Conservation (phyloP, 2,888 invertebrate genomes). For the Xylocampa areola region DNA sequence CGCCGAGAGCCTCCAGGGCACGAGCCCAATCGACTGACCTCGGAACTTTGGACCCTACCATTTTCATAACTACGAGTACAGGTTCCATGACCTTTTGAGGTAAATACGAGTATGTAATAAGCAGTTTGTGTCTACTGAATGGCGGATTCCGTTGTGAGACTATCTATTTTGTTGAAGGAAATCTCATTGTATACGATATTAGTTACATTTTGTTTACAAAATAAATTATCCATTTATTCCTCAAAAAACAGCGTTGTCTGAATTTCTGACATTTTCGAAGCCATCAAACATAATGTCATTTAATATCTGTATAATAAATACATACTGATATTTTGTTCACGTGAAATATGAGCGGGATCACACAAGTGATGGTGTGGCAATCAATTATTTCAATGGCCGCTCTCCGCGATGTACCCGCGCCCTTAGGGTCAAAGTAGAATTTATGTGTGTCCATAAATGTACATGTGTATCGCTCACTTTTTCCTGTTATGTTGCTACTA, state of each 20-base stretch:
- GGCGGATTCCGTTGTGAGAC: neutral
- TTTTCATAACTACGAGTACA: slow-evolving; percentile 15
- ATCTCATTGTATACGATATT: too few relatives aligned
- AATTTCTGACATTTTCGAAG: too few relatives aligned
- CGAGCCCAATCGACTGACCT: slow-evolving; percentile 24
- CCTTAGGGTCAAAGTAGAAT: slow-evolving; percentile 20
- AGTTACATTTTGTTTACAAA: too few relatives aligned
- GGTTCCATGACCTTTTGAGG: slow-evolving; percentile 24
- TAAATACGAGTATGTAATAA: slow-evolving; percentile 13
- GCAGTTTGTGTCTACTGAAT: neutral
- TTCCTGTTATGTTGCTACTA: slow-evolving; percentile 15
- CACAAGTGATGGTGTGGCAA: slow-evolving; percentile 23
- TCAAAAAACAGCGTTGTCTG: too few relatives aligned
- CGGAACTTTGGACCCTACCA: slow-evolving; percentile 9
- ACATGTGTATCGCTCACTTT: slow-evolving; percentile 25
- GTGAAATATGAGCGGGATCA: slow-evolving; percentile 36
- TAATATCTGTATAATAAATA: too few relatives aligned
- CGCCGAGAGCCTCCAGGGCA: slow-evolving; percentile 8
- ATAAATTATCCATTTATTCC: too few relatives aligned
- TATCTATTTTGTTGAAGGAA: too few relatives aligned
- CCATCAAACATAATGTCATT: too few relatives aligned
- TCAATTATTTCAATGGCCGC: slow-evolving; percentile 57
- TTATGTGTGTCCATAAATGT: slow-evolving; percentile 33
- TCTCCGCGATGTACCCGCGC: slow-evolving; percentile 16
- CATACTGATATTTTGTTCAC: slow-evolving; percentile 29